Conservation (phyloP, 2,888 invertebrate species). For the Drosophila rubida region DNA sequence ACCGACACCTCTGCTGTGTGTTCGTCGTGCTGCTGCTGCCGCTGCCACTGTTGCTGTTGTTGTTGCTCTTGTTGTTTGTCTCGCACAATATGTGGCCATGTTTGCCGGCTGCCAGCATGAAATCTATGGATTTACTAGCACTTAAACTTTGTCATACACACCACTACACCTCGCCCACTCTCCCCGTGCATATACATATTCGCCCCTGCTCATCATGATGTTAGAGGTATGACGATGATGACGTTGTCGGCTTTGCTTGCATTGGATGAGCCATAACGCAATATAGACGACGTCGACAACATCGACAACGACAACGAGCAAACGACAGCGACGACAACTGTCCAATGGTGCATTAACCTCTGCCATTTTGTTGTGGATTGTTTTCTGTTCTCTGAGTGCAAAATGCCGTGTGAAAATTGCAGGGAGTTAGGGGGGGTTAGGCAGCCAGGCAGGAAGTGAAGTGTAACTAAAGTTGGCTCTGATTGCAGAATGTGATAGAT, state of each 20-base stretch:
- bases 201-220: conserved; percentile 18
- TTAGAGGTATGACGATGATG: conserved; percentile 42
- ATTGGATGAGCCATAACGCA: conserved; percentile 51
- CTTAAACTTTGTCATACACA: conserved; percentile 82
- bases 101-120: conserved; percentile 75
- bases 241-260: conserved; percentile 58
- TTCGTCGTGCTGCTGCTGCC: background rate
- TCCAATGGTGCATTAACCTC: conserved; percentile 74
- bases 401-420: conserved; percentile 12
- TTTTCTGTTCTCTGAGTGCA: conserved; percentile 28
- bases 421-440: background rate
- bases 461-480: conserved; percentile 17
- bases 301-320: conserved; percentile 31
- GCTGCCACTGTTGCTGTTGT: conserved; percentile 15
- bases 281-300: conserved; percentile 30
- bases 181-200: conserved; percentile 2
- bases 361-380: conserved; percentile 47
- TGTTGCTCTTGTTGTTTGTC: conserved; percentile 57
- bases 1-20: conserved; percentile 62
- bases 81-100: conserved; percentile 79
- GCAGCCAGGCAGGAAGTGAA: background rate
- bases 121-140: conserved; percentile 84
- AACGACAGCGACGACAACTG: conserved; percentile 47
- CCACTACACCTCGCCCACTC: background rate
- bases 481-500: conserved; percentile 32